Evolutionary conservation across 2,888 invertebrate genomes (phyloP).

Genomic region (Melieria crassipennis): DNA sequence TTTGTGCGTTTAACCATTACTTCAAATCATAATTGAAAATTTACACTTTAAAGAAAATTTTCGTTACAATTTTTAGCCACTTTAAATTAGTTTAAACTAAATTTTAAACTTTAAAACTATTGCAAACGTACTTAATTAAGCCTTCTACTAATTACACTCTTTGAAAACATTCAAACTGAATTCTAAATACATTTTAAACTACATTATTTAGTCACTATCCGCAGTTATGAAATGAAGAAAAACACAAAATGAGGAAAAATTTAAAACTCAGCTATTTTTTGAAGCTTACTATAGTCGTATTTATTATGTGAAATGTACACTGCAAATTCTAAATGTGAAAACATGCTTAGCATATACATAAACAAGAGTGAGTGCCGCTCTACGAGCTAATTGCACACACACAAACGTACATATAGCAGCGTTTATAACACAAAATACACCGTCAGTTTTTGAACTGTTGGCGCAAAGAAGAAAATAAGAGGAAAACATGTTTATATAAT

Average conservation of each 20-base stretch:
- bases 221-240: background rate
- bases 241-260: background rate
- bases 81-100: too few relatives aligned
- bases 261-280: background rate
- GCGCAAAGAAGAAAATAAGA: too few relatives aligned
- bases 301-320: background rate
- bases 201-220: too few relatives aligned
- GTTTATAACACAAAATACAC: background rate
- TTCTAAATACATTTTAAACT: too few relatives aligned
- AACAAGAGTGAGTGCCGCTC: background rate
- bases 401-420: background rate
- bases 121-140: too few relatives aligned
- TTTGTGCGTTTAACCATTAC: background rate
- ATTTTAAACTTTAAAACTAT: too few relatives aligned
- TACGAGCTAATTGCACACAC: background rate
- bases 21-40: background rate
- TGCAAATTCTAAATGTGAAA: background rate
- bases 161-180: too few relatives aligned
- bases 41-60: background rate
- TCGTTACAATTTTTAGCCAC: too few relatives aligned
- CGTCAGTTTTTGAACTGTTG: too few relatives aligned
- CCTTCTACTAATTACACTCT: too few relatives aligned
- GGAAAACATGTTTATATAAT: too few relatives aligned
- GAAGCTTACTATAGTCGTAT: background rate
- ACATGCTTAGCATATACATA: slow-evolving; percentile 17